Conservation (phyloP, 2,888 invertebrate species). For the Macropis europaea region DNA sequence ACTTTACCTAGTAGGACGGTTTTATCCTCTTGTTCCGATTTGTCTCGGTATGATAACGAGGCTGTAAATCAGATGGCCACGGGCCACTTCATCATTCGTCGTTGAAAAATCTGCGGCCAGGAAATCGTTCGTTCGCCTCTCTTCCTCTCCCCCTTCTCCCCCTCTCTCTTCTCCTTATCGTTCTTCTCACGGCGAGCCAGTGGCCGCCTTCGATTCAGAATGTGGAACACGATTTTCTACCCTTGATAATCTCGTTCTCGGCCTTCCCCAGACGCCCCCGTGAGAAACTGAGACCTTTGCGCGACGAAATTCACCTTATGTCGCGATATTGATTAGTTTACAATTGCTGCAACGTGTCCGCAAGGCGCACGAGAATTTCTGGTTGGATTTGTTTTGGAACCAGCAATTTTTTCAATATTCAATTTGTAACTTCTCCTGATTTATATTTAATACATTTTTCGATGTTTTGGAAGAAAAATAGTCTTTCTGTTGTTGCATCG, state of each 20-base stretch:
- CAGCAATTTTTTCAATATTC: no score
- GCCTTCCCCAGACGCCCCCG: no score
- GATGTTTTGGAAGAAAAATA: no score
- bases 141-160: constrained; percentile 25
- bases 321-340: constrained; percentile 33
- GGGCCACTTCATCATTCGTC: constrained; percentile 24
- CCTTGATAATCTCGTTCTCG: no score
- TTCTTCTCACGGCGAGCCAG: no score
- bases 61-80: constrained; percentile 44
- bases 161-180: constrained; percentile 38
- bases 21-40: constrained; percentile 52
- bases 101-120: constrained; percentile 30
- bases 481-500: no score
- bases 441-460: no score
- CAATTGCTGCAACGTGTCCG: constrained; percentile 10
- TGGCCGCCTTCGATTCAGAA: no score
- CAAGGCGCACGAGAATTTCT: constrained; percentile 7
- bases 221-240: no score
- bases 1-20: background rate
- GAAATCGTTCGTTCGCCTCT: constrained; percentile 3
- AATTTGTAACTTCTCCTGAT: no score
- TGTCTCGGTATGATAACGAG: constrained; percentile 48
- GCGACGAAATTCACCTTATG: constrained; percentile 1
- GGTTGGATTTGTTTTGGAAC: no score
- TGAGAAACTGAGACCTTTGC: constrained; percentile 10